Evolutionary conservation across 2,113 vertebrate genomes (phyloP), one percentile per base, ranked within the genome.

Genomic region (Vireo altiloquus): DNA sequence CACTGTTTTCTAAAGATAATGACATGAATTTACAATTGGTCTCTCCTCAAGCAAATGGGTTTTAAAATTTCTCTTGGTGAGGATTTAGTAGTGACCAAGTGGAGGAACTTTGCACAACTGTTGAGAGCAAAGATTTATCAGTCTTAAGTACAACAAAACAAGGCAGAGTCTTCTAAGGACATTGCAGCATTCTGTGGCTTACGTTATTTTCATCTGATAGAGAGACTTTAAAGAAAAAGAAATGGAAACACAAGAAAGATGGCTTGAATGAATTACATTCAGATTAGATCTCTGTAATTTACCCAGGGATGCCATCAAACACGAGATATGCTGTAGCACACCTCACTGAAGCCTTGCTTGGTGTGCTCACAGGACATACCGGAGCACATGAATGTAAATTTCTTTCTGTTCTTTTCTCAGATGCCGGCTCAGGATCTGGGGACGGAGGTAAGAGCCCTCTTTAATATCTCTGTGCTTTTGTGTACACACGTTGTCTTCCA

Each of bases 361-460:
- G 85, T 54, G 17, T 57, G 74, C 87, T 91, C 86, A 44, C 46
- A 80, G 69, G 76, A 64, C 69, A 9, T 76, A 21, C 35, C 47
- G 56, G 79, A 79, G 71, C 59, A 74, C 37, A 25, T 68, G 69
- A 92, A 94, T 94, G 49, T 50, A 44, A 81, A 93, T 92, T 89
- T 71, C 30, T 39, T 81, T 95, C 69, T 96, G 80, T 87, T 94
- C 28, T 94, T 46, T 78, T 52, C 47, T 83, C 97, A 99, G 98
- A 98, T 97, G 97, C 98, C 7, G 98, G 98, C 94, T 99, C 98
- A 52, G 98, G 98, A 96, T 99, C 98, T 90, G 98, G 98, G 89
- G 98, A 98, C 15, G 98, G 98, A 98, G 98, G 98, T 99, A 98
- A 97, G 98, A 91, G 24, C 23, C 80, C 21, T 63, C 33, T 94